Evolutionary conservation across 2,113 vertebrate genomes (phyloP), one percentile per base, ranked within the genome.

Genomic region (Narcine bancroftii): DNA sequence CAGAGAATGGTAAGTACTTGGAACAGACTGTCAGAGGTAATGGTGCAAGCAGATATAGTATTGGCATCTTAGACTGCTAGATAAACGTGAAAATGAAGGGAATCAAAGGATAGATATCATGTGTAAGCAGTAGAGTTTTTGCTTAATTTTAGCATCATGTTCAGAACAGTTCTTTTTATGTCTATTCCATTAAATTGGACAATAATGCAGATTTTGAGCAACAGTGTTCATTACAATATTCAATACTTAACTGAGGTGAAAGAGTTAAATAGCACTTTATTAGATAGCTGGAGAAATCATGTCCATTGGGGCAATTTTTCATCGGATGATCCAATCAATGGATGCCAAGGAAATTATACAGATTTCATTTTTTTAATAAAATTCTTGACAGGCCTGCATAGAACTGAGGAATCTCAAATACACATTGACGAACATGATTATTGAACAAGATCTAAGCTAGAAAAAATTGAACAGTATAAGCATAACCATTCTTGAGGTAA

Each of bases 361-460:
- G n/a, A n/a, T 91, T 91, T 69, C 65, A 71, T 26, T 45, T 89
- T n/a, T 75, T 50, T 50, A 81, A 83, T 24, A 15, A 47, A 83
- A 50, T 47, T 91, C 42, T 11, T 6, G 4, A 69, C 45, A 42
- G 13, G 89, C 24, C 66, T 91, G 63, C 63, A 26, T 19, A 33
- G 19, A 89, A 65, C 17, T 19, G 19, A 24, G 89, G 39, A 91
- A 91, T 69, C 45, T 65, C 65, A 91, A 69, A 91, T 3, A 39
- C 11, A 5, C 36, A 69, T 17, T 6, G 36, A 89, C 45, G 63
- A 91, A 69, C 65, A 47, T 69, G 89, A 71, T 71, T 45, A 69
- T 91, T 45, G 71, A 91, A 45, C 63, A 91, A 71, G 63, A 91
- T 47, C 24, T 45, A 71, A 65, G 10, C 47, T 21, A 91, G 89